These are phyloP conservation scores for Dasypolia templi DNA, from an alignment of 2,888 invertebrate genomes.

Conservation along the genomic window DNA sequence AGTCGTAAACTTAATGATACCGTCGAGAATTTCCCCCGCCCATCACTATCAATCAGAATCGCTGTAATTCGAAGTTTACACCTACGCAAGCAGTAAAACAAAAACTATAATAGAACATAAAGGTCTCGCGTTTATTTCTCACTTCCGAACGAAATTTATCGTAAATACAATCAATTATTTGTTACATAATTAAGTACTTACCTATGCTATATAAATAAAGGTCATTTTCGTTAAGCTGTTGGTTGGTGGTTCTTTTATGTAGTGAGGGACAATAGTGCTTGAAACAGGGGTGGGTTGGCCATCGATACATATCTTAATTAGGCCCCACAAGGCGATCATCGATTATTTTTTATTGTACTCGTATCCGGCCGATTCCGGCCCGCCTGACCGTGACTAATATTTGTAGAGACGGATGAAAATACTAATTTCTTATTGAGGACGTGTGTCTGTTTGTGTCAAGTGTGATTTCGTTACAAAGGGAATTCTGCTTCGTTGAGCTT, in stretches of 20 bases:
- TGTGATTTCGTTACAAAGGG: constrained; percentile 21
- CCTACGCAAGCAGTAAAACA: constrained; percentile 83
- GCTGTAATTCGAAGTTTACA: constrained; percentile 78
- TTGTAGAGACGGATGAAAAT: constrained; percentile 70
- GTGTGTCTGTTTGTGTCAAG: constrained; percentile 42
- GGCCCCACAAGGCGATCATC: constrained; percentile 88
- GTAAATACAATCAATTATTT: constrained; percentile 67
- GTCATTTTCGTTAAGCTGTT: constrained; percentile 53
- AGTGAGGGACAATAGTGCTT: constrained; percentile 82
- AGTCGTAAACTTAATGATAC: constrained; percentile 74
- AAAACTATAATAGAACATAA: constrained; percentile 65
- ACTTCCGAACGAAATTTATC: constrained; percentile 63
- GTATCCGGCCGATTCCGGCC: constrained; percentile 80
- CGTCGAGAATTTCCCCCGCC: constrained; percentile 72
- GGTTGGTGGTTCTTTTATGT: constrained; percentile 61
- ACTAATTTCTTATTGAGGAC: constrained; percentile 62
- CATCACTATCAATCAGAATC: constrained; percentile 81
- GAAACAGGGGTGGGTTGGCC: constrained; percentile 84
- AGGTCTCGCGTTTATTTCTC: constrained; percentile 53
- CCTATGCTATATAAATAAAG: constrained; percentile 67
- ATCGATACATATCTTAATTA: constrained; percentile 90
- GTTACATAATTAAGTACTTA: constrained; percentile 62
- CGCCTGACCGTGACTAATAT: constrained; percentile 83
- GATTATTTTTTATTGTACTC: constrained; percentile 81
- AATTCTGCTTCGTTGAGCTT: constrained; percentile 23